Evolutionary conservation across 1,140 invertebrate species (phyloP).

Genomic region (Grapholita molesta): DNA sequence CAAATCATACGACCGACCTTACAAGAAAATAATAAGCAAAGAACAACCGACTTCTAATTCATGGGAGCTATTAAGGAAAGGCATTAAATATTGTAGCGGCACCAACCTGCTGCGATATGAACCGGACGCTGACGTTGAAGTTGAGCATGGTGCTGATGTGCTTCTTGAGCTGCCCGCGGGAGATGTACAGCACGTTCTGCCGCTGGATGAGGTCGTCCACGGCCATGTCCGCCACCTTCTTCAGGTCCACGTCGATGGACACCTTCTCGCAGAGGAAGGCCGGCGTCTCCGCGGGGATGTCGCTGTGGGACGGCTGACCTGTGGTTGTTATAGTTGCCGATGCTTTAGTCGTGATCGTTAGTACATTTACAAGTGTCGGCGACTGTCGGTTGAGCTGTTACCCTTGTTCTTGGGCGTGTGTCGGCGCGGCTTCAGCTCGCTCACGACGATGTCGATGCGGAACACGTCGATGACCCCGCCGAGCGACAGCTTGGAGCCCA

Average conservation of each 20-base stretch:
- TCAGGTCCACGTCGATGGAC: constrained; percentile 91
- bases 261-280: constrained; percentile 96
- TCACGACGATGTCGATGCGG: constrained; percentile 96
- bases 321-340: too few species aligned
- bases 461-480: constrained; percentile 91
- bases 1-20: too few species aligned
- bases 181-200: constrained; percentile 91
- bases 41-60: neutral
- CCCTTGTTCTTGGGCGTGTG: constrained; percentile 67
- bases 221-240: constrained; percentile 93
- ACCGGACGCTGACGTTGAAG: constrained; percentile 91
- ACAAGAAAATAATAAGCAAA: too few species aligned
- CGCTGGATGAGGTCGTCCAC: constrained; percentile 90
- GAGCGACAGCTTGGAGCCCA: constrained; percentile 94
- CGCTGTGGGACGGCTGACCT: constrained; percentile 78
- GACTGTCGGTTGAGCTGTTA: constrained; percentile 21
- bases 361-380: too few species aligned
- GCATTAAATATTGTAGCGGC: too few species aligned
- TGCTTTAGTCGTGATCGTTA: too few species aligned
- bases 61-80: neutral
- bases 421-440: constrained; percentile 82
- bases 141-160: constrained; percentile 93
- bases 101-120: constrained; percentile 90
- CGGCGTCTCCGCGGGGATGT: constrained; percentile 88
- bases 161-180: constrained; percentile 91